These are phyloP conservation scores for Venusia cambrica DNA, from an alignment of 2,888 invertebrate genomes.

Conservation along the genomic window DNA sequence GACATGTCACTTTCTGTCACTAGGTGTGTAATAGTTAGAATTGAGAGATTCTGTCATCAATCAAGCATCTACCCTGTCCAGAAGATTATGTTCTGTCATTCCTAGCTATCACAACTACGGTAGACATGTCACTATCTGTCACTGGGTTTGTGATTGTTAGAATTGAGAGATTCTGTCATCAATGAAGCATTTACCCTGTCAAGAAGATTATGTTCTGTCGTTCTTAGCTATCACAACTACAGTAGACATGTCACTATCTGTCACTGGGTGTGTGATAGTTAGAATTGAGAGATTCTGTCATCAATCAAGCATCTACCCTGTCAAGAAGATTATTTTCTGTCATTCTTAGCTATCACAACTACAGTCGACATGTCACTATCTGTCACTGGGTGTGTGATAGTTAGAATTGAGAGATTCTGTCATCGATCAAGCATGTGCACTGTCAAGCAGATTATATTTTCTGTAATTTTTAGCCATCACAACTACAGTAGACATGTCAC, in stretches of 20 bases:
- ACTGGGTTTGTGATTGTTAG: slow-evolving; percentile 28
- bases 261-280: slow-evolving; percentile 9
- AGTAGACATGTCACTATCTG: slow-evolving; percentile 13
- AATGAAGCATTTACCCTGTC: neutral
- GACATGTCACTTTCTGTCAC: slow-evolving; percentile 16
- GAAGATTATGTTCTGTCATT: neutral
- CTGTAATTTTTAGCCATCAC: too few relatives aligned
- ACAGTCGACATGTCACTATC: slow-evolving; percentile 18
- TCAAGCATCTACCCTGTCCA: neutral
- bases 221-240: slow-evolving; percentile 9
- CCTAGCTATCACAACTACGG: slow-evolving; percentile 11
- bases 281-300: neutral
- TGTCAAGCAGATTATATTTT: too few relatives aligned
- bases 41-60: slow-evolving; percentile 1
- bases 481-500: too few relatives aligned
- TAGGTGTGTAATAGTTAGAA: slow-evolving; percentile 8
- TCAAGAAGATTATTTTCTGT: neutral
- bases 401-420: neutral
- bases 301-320: neutral
- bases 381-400: slow-evolving; percentile 24
- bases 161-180: slow-evolving; percentile 9
- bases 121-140: slow-evolving; percentile 22
- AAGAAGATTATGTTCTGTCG: neutral
- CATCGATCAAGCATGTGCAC: too few relatives aligned
- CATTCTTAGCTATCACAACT: slow-evolving; percentile 7